Evolutionary conservation across 2,888 invertebrate genomes (phyloP).

Genomic region (Dermolepida albohirtum): DNA sequence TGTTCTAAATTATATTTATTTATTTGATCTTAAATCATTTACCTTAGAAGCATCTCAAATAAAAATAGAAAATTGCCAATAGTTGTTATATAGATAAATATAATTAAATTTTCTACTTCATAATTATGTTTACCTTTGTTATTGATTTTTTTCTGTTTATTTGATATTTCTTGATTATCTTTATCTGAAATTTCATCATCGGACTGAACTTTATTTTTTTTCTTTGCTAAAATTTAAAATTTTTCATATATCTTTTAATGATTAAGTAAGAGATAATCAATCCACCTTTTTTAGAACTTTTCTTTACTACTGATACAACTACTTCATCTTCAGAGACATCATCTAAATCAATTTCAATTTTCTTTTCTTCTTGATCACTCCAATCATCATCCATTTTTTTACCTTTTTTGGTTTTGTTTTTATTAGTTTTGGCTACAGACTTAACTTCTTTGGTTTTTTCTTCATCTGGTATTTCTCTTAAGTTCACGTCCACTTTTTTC

Average conservation of each 20-base stretch:
- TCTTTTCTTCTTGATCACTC: constrained; percentile 59
- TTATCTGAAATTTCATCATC: constrained; percentile 39
- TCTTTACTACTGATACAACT: constrained; percentile 65
- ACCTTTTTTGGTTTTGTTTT: constrained; percentile 51
- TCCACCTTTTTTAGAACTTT: constrained; percentile 69
- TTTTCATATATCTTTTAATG: neutral
- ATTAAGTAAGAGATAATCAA: constrained; percentile 32
- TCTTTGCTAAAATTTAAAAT: constrained; percentile 49
- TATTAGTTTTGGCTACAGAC: constrained; percentile 40
- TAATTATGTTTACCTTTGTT: constrained; percentile 18
- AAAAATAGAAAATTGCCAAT: too few species aligned
- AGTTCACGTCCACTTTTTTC: constrained; percentile 39
- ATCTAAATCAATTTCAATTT: constrained; percentile 48
- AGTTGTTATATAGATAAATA: too few species aligned
- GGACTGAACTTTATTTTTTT: constrained; percentile 53
- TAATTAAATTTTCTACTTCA: too few species aligned
- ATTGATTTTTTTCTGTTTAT: constrained; percentile 40
- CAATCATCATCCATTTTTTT: constrained; percentile 59
- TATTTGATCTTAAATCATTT: too few species aligned
- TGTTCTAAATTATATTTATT: too few species aligned
- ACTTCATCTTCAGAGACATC: constrained; percentile 56
- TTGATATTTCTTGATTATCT: constrained; percentile 38
- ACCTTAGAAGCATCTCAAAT: too few species aligned
- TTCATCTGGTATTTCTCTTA: constrained; percentile 41
- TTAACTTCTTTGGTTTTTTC: constrained; percentile 33